Evolutionary conservation across 2,888 invertebrate genomes (phyloP), one percentile per base, ranked within the genome.

Genomic region (Heliconius hortense): DNA sequence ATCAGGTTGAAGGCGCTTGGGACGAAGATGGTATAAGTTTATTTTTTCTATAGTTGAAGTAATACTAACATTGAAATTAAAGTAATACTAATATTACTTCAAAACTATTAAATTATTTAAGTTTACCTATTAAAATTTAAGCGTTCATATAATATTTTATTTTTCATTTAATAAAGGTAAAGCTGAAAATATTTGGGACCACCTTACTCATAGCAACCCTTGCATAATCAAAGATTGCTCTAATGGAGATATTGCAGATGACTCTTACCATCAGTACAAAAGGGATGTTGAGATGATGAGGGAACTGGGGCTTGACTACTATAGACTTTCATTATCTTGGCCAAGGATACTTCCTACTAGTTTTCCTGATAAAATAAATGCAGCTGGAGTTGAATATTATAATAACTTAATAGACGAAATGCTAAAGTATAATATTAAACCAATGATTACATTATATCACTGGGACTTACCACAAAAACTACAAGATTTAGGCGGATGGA

Each of bases 301-400:
- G 48, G 83, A 89, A 74, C 80, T 93, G 5, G 89, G 89, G 0
- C 84, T 90, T 0, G 84, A 94, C 76, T 89, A 88, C 76, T 94
- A 94, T 82, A 86, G 95, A 39, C 94, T 95, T 80, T 95, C 95
- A 1, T 84, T 95, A n/a, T 92, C 95, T 1, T 96, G 96, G 96
- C 81, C 95, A 0, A 85, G 96, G 53, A 88, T 96, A 26, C 84
- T 96, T 69, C 95, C 96, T 0, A 92, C 89, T 70, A 95, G 95
- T 53, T 89, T 90, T 64, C 80, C 88, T 3, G 88, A 93, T 69
- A 82, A 86, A 8, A 83, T 95, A 48, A 96, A 95, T 82, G 83
- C 91, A 79, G 89, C 89, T 3, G 82, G 82, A 5, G 81, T 84
- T 21, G 75, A 80, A 39, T 83, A 82, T 71, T 84, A 84, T 70